phyloP scores from a whole-genome alignment of 2,797 vertebrate genomes.

The Spinus olivaceus region DNA sequence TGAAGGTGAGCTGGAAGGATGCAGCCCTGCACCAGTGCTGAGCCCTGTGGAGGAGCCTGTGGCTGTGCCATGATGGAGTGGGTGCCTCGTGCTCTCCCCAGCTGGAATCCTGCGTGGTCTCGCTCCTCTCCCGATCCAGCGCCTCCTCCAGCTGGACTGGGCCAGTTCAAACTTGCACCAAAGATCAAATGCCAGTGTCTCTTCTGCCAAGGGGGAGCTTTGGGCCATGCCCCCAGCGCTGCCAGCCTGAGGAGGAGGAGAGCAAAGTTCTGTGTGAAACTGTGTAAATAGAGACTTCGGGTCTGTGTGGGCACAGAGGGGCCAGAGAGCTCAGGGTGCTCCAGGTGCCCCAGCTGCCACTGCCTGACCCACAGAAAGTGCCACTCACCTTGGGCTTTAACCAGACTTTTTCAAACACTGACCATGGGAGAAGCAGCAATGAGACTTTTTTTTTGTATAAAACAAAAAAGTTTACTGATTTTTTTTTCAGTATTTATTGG shows the following conservation, averaged over 20 bases:
- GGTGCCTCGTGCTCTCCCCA: background rate
- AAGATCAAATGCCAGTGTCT: conserved; percentile 73
- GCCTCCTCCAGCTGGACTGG: background rate
- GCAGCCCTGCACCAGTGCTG: background rate
- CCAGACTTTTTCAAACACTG: conserved; percentile 29
- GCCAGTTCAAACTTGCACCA: conserved; percentile 71
- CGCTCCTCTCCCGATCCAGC: background rate
- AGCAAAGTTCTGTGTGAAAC: background rate
- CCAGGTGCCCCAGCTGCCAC: background rate
- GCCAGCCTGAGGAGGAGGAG: conserved; percentile 1
- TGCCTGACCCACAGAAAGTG: conserved; percentile 15
- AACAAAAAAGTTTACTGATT: conserved; percentile 66
- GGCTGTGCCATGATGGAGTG: background rate
- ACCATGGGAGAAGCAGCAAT: conserved; percentile 15
- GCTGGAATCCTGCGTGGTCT: background rate
- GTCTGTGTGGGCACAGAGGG: background rate
- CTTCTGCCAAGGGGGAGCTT: background rate
- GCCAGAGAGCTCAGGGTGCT: background rate
- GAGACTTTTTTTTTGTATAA: conserved; percentile 60
- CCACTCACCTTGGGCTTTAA: conserved; percentile 42
- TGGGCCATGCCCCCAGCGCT: background rate
- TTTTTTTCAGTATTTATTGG: conserved; percentile 79
- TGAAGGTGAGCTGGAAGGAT: background rate
- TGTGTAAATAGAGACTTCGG: conserved; percentile 14
- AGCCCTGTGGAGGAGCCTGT: background rate